phyloP scores from a whole-genome alignment of 2,797 vertebrate genomes.

The Leontocebus nigricollis region DNA sequence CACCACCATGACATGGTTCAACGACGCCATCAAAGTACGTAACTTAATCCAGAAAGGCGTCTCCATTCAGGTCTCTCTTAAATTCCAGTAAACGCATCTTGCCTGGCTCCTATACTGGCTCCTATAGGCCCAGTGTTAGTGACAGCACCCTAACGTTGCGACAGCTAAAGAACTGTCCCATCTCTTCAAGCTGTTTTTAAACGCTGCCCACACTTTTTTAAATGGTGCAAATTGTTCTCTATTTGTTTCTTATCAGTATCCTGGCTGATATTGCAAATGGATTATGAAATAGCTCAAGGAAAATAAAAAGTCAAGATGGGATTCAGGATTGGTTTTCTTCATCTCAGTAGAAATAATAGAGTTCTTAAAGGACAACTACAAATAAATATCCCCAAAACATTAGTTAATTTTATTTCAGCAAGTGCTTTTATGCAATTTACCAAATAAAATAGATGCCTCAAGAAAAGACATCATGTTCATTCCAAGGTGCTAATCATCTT shows the following conservation, averaged over 20 bases:
- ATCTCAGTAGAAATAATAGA: neutral
- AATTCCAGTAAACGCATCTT: fast-evolving
- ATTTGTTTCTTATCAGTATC: neutral
- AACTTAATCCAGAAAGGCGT: neutral
- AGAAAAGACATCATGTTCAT: neutral
- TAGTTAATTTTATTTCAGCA: neutral
- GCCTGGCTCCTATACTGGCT: neutral
- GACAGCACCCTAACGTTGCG: fast-evolving
- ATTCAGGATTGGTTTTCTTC: neutral
- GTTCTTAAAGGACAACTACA: neutral
- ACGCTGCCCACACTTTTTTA: neutral
- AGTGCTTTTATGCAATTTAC: neutral
- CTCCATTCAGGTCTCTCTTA: neutral
- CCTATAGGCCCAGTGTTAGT: too few species aligned
- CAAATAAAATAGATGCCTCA: neutral
- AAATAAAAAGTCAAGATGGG: neutral
- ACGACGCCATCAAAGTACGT: fast-evolving
- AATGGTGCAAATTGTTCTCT: neutral
- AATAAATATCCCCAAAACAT: neutral
- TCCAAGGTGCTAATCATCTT: neutral
- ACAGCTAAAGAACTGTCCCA: neutral
- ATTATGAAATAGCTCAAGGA: neutral
- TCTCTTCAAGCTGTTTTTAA: neutral
- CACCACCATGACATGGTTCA: neutral
- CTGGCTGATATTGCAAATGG: too few species aligned